Percentiles rank a stretch among this genome's conserved stretches.
Evolutionary conservation across 2,888 invertebrate species (phyloP).

Genomic region (Pheosia tremula): DNA sequence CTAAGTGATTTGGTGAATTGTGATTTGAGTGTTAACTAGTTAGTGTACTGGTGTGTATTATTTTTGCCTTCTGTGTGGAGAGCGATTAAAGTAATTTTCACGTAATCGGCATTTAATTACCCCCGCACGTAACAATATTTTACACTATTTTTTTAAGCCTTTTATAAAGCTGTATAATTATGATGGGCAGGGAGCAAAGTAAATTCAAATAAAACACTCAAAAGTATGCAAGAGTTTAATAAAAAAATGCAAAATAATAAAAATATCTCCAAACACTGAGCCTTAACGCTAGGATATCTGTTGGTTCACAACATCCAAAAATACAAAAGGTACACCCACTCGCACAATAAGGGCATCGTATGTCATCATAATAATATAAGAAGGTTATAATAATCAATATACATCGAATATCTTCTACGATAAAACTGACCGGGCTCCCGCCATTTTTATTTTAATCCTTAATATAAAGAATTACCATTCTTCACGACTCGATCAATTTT

Average conservation of each 20-base stretch:
- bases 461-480: not conserved
- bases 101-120: no score
- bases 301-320: constrained; percentile 74
- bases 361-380: constrained; percentile 9
- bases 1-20: no score
- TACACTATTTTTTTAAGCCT: no score
- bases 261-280: constrained; percentile 83
- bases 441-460: no score
- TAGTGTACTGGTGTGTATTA: no score
- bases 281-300: constrained; percentile 77
- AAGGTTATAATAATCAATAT: constrained; percentile 8
- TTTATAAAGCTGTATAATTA: not conserved
- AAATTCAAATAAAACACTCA: constrained; percentile 47
- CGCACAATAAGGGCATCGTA: constrained; percentile 57
- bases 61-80: no score
- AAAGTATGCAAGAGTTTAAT: constrained; percentile 83
- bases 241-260: constrained; percentile 84
- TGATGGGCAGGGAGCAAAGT: not conserved
- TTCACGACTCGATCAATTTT: constrained; percentile 20
- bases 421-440: constrained; percentile 20
- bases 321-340: constrained; percentile 74
- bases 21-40: no score
- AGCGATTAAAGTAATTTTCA: no score
- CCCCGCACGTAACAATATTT: no score
- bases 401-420: constrained; percentile 26